Percentiles rank a stretch among this genome's conserved stretches.
Conservation (phyloP, 2,113 vertebrate genomes). For the Alligator sinensis region DNA sequence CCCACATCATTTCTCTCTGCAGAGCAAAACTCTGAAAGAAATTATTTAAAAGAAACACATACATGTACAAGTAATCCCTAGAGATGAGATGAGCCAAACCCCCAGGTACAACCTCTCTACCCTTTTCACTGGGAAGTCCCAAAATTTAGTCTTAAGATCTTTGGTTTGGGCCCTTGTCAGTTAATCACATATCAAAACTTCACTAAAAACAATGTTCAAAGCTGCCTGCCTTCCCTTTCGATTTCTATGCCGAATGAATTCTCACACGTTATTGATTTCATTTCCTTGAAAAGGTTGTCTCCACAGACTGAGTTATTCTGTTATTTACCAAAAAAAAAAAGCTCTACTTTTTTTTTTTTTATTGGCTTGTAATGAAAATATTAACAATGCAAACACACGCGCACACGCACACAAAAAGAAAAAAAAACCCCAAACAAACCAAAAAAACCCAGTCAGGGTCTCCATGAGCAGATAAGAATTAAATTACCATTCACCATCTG, state of each 20-base stretch:
- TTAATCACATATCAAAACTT: not conserved
- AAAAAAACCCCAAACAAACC: not conserved
- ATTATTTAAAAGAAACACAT: not conserved
- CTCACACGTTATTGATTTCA: not conserved
- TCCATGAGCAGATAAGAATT: not conserved
- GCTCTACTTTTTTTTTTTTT: too few species aligned
- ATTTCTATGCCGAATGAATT: not conserved
- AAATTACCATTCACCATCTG: fast-evolving
- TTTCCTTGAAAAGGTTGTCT: not conserved
- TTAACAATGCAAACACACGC: not conserved
- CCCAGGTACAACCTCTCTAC: not conserved
- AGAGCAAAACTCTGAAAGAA: not conserved
- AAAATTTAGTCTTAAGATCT: not conserved
- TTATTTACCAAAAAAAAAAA: not conserved
- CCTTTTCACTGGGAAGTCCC: not conserved
- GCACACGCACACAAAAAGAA: too few species aligned
- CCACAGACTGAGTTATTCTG: not conserved
- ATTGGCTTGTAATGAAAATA: too few species aligned
- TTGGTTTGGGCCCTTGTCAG: not conserved
- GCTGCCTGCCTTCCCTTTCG: not conserved
- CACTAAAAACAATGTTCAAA: not conserved
- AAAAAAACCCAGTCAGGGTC: not conserved
- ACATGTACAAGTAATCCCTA: not conserved
- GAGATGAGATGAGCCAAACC: not conserved
- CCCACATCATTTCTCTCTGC: not conserved